Evolutionary conservation across 2,113 vertebrate genomes (phyloP), one percentile per base, ranked within the genome.

Genomic region (Hippocampus zosterae): DNA sequence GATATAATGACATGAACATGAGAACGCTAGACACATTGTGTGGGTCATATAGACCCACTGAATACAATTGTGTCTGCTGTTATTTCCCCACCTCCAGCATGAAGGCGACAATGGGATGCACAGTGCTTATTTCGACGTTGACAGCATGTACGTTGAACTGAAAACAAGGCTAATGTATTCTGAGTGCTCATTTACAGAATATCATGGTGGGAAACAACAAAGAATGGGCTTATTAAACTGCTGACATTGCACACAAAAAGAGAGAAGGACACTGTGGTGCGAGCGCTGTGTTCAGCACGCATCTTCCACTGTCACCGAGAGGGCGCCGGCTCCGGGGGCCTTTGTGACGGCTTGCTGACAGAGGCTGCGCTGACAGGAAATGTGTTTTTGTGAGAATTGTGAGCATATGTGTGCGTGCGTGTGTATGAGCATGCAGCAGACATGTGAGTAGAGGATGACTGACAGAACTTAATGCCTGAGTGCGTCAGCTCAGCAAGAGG

Each of bases 231-330:
- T 72, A 78, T 80, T 75, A 72, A 81, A 76, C 50, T 76, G 77
- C 75, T 75, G 77, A 75, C 69, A 79, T 73, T 23, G 56, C 72
- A 66, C 75, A 78, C 79, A 77, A 81, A 71, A 71, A 70, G 75
- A 84, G 69, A 75, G 75, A 76, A 59, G 70, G 73, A 76, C 74
- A 80, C 55, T n/a, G 62, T 7, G 44, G n/a, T 44, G 41, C 41
- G 53, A 77, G 56, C 40, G 53, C 23, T 73, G 82, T 71, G 72
- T 79, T 72, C 61, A 59, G 52, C 64, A 53, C n/a, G 61, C 57
- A 74, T 84, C 63, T 44, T 42, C 68, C 56, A 69, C 70, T 82
- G 76, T 85, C 77, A 83, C 76, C 80, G 73, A 75, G 62, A 67
- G 72, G 80, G 75, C 19, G 67, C 44, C 53, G 72, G 75, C 68